Conservation (phyloP, 2,113 vertebrate genomes). For the Tenebrosternarchus preto region DNA sequence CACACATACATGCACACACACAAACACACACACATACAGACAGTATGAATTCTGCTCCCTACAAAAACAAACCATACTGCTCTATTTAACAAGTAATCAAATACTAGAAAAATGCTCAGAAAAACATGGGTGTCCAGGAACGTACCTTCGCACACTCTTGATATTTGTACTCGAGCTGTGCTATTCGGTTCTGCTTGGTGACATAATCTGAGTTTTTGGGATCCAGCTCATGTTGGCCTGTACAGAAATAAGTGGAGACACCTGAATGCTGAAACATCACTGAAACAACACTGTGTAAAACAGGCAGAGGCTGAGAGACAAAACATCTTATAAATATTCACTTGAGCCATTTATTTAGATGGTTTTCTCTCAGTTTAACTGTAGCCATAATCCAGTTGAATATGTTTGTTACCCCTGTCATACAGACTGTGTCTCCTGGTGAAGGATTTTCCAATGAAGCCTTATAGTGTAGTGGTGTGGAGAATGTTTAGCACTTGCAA, state of each 20-base stretch:
- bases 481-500: too few relatives aligned
- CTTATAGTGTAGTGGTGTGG: not conserved
- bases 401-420: not conserved
- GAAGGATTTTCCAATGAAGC: not conserved
- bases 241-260: conserved; percentile 19
- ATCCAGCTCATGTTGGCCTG: conserved; percentile 66
- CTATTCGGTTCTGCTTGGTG: conserved; percentile 59
- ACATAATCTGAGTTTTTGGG: conserved; percentile 46
- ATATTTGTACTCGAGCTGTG: conserved; percentile 65
- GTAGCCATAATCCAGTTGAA: not conserved
- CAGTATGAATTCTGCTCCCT: not conserved
- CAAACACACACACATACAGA: conserved; percentile 16
- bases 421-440: too few relatives aligned
- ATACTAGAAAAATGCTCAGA: not conserved
- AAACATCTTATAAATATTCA: too few relatives aligned
- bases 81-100: too few relatives aligned
- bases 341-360: not conserved
- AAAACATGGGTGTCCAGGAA: not conserved
- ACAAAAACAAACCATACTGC: too few relatives aligned
- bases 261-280: not conserved
- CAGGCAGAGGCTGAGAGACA: too few relatives aligned
- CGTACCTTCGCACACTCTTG: conserved; percentile 62
- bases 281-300: too few relatives aligned
- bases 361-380: not conserved
- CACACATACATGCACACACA: conserved; percentile 47